Percentiles rank a stretch among this genome's conserved stretches.
Evolutionary conservation across 2,888 invertebrate species (phyloP).

Genomic region (Habrosyne pyritoides): DNA sequence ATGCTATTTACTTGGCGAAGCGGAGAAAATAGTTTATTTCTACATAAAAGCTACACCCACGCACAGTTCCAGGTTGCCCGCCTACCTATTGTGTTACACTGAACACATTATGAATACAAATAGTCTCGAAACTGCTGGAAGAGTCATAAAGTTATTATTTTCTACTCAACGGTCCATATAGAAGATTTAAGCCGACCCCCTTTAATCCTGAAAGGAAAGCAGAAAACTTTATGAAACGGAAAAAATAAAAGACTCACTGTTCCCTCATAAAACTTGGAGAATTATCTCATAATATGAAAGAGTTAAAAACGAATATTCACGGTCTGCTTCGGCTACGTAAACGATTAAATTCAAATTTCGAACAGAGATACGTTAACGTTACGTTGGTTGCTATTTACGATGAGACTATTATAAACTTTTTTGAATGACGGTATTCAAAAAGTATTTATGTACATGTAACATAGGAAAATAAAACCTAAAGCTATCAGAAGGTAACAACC

Average conservation of each 20-base stretch:
- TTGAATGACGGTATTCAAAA: no score
- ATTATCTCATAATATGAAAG: background rate
- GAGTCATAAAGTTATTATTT: constrained; percentile 29
- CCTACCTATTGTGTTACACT: constrained; percentile 18
- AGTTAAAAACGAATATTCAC: constrained; percentile 1
- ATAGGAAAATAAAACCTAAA: no score
- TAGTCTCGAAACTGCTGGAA: constrained; percentile 13
- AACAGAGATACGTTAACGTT: background rate
- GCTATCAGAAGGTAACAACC: no score
- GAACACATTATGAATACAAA: constrained; percentile 35
- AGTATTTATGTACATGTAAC: no score
- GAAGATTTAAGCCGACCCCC: constrained; percentile 19
- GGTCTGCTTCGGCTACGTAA: background rate
- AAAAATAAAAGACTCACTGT: constrained; percentile 21
- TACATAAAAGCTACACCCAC: constrained; percentile 12
- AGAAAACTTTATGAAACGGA: constrained; percentile 28
- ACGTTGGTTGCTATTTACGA: no score
- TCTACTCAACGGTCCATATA: constrained; percentile 17
- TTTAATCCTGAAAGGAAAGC: constrained; percentile 17
- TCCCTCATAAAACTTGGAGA: constrained; percentile 19
- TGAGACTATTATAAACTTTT: no score
- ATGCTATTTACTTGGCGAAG: background rate
- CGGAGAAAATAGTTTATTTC: background rate
- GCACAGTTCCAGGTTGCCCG: constrained; percentile 13
- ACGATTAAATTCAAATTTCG: constrained; percentile 1